Evolutionary conservation across 37 sponge, comb jelly and placozoan genomes (phyloP), one percentile per base, ranked within the genome.

Genomic region (Mnemiopsis leidyi): DNA sequence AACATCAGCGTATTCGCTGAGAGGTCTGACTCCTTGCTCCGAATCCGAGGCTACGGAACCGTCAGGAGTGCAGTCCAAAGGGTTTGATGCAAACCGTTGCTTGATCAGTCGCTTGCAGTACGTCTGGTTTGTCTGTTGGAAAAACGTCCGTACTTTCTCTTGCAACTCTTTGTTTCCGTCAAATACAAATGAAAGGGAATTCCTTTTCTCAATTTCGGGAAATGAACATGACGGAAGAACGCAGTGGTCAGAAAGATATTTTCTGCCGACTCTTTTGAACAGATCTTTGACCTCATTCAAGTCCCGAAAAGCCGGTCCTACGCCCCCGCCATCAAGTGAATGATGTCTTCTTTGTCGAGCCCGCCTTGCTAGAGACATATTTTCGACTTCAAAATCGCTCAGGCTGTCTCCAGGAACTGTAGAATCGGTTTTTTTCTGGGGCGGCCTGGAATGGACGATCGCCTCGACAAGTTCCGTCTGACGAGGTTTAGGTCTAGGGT

Each of bases 1-100:
- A 32, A 77, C 21, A 31, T 77, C 79, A 77, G 79, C 32, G 73
- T 28, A 69, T 28, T 69, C 73, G 32, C 79, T 34, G 79, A 32
- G 20, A 28, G 26, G 32, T 32, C 79, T 77, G 61, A 48, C 61
- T 26, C 34, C 79, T 32, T 77, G 32, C 26, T 77, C 36, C 26
- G 36, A 0, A 18, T 77, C 79, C 79, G 9, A 33, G 20, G 33
- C 36, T 1, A 34, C 36, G 1, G 34, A 77, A 36, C 20, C 36
- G 16, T 77, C 79, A 32, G 79, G 32, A 77, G 79, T 26, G 36
- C 79, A 77, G 79, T 77, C 79, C 32, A 32, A 77, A 1, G 32
- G 79, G 79, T 77, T 77, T 77, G 79, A 77, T 77, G 32, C 79
- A 77, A 77, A 77, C 79, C 79, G 79, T 32, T 77, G 79, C 32